Percentiles rank a stretch among this genome's conserved stretches.
Conservation (phyloP, 2,797 vertebrate species). For the Enteromius fasciolatus region DNA sequence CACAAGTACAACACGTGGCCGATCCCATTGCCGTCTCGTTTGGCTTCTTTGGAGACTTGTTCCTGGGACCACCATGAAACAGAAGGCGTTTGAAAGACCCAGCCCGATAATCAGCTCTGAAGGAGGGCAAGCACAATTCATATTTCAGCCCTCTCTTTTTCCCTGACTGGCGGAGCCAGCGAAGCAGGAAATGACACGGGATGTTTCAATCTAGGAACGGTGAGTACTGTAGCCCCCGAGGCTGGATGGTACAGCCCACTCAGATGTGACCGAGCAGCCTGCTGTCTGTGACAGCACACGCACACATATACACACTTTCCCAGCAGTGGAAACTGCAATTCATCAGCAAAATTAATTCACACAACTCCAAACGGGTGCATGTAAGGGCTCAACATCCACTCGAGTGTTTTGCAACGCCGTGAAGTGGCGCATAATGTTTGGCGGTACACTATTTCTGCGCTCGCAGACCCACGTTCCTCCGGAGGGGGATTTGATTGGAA, state of each 20-base stretch:
- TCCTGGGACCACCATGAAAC: slow-evolving; percentile 96
- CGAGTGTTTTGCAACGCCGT: slow-evolving; percentile 41
- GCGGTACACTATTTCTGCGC: not conserved
- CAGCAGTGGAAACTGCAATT: slow-evolving; percentile 47
- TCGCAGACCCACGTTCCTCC: slow-evolving; percentile 15
- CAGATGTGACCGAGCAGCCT: slow-evolving; percentile 74
- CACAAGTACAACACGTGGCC: slow-evolving; percentile 88
- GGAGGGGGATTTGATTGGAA: slow-evolving; percentile 36
- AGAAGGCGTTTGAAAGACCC: slow-evolving; percentile 84
- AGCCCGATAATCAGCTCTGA: slow-evolving; percentile 86
- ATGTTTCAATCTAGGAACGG: slow-evolving; percentile 94
- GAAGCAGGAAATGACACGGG: slow-evolving; percentile 93
- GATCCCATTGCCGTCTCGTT: slow-evolving; percentile 82
- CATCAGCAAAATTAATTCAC: slow-evolving; percentile 51
- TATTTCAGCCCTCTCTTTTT: slow-evolving; percentile 80
- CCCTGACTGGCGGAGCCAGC: slow-evolving; percentile 81
- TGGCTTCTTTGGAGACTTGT: slow-evolving; percentile 84
- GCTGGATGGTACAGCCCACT: slow-evolving; percentile 77
- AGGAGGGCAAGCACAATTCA: slow-evolving; percentile 89
- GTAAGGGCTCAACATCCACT: slow-evolving; percentile 38
- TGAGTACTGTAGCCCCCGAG: slow-evolving; percentile 84
- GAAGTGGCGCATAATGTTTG: slow-evolving; percentile 40
- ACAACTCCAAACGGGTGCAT: slow-evolving; percentile 26
- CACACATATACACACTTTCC: slow-evolving; percentile 37
- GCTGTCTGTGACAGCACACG: slow-evolving; percentile 65